Evolutionary conservation across 2,113 vertebrate genomes (phyloP), one percentile per base, ranked within the genome.

Genomic region (Caretta caretta): DNA sequence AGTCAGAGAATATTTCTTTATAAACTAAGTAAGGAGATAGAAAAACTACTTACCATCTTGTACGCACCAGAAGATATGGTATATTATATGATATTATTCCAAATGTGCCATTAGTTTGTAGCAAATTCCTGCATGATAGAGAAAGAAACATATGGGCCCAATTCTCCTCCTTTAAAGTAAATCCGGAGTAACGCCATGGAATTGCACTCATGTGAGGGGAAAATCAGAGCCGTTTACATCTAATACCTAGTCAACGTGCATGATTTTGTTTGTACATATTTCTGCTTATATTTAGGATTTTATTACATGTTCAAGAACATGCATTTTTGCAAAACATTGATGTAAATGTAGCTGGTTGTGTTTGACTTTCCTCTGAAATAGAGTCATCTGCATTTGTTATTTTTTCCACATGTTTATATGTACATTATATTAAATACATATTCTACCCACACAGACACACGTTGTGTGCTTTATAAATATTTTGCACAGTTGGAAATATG

Each of bases 261-360:
- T 54, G 65, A 54, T 83, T 95, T 76, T 84, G 78, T 50, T 57
- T 92, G 50, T 80, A 92, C 85, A 75, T 92, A 90, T 72, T 84
- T 94, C 72, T 85, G 75, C 80, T 96, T 97, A 35, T 69, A 57
- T 86, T 93, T 91, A 59, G 81, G 92, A 86, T 96, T 97, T 92
- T 87, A 95, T 88, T 80, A 95, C 97, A 94, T 48, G 48, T 53
- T 95, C 92, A 86, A 95, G 83, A 86, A 89, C 84, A 98, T 96
- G 87, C 57, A 86, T 50, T 91, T 98, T 92, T 96, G 91, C 80
- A 98, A 98, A 98, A 94, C 96, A 96, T 96, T 95, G 96, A 87
- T 94, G 57, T 31, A 90, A 93, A 90, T 96, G 79, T 80, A 88
- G 75, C 91, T 96, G 95, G 84, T 89, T 97, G 89, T 92, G 88